Evolutionary conservation across 1,140 invertebrate species (phyloP), one percentile per base, ranked within the genome.

Genomic region (Meteorus sp.): DNA sequence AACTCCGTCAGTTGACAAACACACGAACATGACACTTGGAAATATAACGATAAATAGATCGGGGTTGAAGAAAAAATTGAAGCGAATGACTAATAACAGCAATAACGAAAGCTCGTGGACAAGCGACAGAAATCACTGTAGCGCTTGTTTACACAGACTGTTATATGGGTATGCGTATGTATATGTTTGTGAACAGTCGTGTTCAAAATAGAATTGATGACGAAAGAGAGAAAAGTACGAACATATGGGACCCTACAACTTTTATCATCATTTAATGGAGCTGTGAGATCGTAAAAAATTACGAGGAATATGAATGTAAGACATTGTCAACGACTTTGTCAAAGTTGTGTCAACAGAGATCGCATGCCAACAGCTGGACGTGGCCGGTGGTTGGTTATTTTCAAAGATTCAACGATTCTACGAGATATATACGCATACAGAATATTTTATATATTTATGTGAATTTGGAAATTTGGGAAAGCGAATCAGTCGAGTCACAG

Each of bases 301-400:
- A 61, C 62, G 19, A 52, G 37, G 29, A 19, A 31, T 33, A 47
- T 31, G 17, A 41, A 64, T 62, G 77, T 67, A 50, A 66, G 63
- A 78, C 70, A 76, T 78, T 79, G 77, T 79, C 77, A 79, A 79
- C 77, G 76, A 65, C 66, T 70, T 70, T 78, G 76, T 77, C 75
- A 71, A 74, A 74, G 69, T 74, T 73, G 63, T 74, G 71, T 80
- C 76, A 79, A 78, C 78, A 76, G 56, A 65, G 50, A 58, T 61
- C 57, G 56, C 63, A 50, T 69, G 71, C 75, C 71, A 76, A 75
- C 77, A 77, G 77, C 74, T 77, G 74, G 61, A 52, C 37, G 20
- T 54, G 55, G 67, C 55, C 56, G 62, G 43, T 66, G 63, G 63
- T 59, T 59, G 48, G 59, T 52, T 52, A 35, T 25, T 48, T 25